Conservation (phyloP, 2,888 invertebrate species). For the Ernsta delagoae region DNA sequence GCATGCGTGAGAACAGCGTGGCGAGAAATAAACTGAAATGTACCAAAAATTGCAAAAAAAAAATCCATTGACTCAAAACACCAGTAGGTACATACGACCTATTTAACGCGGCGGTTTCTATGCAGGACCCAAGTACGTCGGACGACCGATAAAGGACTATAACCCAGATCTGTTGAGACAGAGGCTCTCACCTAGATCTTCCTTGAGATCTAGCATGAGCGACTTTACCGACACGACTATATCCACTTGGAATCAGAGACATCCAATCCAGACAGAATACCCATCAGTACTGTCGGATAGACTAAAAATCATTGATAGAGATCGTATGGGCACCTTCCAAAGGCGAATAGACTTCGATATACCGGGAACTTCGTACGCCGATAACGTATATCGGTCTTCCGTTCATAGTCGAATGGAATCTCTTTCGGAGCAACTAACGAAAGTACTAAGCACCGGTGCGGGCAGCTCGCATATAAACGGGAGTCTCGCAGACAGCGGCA, state of each 20-base stretch:
- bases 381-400: slow-evolving; percentile 64
- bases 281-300: slow-evolving; percentile 77
- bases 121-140: slow-evolving; percentile 74
- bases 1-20: slow-evolving; percentile 57
- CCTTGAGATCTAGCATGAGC: slow-evolving; percentile 76
- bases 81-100: slow-evolving; percentile 37
- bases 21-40: slow-evolving; percentile 82
- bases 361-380: slow-evolving; percentile 68
- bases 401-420: slow-evolving; percentile 73
- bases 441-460: slow-evolving; percentile 73
- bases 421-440: slow-evolving; percentile 73
- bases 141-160: slow-evolving; percentile 77
- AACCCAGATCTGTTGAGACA: slow-evolving; percentile 71
- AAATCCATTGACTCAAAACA: slow-evolving; percentile 8
- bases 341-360: slow-evolving; percentile 76
- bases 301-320: slow-evolving; percentile 67
- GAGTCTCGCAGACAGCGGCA: slow-evolving; percentile 77
- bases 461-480: slow-evolving; percentile 79
- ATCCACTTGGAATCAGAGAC: slow-evolving; percentile 78
- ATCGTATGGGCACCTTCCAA: slow-evolving; percentile 62
- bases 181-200: slow-evolving; percentile 74
- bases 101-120: slow-evolving; percentile 53
- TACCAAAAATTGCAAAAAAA: slow-evolving; percentile 51
- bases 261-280: slow-evolving; percentile 64
- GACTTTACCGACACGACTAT: slow-evolving; percentile 82